Conservation (phyloP, 2,888 invertebrate genomes). For the Nasonovia ribisnigri region DNA sequence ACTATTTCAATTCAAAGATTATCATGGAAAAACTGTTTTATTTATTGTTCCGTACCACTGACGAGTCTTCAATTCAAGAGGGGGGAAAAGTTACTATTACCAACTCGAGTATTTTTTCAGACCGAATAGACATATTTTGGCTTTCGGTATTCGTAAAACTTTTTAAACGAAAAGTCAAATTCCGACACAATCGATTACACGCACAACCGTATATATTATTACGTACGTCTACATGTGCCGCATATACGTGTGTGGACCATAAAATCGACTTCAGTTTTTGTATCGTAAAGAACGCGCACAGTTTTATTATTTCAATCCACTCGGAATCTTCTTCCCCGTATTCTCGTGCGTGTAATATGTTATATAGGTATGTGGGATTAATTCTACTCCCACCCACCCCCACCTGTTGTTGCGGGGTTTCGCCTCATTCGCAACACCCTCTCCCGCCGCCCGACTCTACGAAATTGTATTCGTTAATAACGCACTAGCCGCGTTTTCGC, state of each 20-base stretch:
- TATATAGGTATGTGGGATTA: background rate
- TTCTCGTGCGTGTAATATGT: background rate
- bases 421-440: background rate
- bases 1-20: slow-evolving; percentile 60
- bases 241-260: background rate
- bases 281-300: slow-evolving; percentile 37
- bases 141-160: slow-evolving; percentile 55
- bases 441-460: background rate
- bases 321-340: background rate
- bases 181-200: slow-evolving; percentile 62
- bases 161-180: slow-evolving; percentile 64
- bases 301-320: slow-evolving; percentile 61
- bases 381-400: background rate
- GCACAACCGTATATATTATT: background rate
- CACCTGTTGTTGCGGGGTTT: background rate
- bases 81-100: slow-evolving; percentile 41
- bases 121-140: slow-evolving; percentile 54
- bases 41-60: slow-evolving; percentile 60
- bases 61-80: slow-evolving; percentile 50
- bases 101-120: slow-evolving; percentile 45
- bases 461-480: background rate
- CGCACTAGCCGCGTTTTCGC: background rate
- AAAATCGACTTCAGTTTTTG: slow-evolving; percentile 47
- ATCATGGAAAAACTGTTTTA: slow-evolving; percentile 44
- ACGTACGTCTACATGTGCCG: background rate